These are phyloP conservation scores for Campoletis sonorensis DNA, from an alignment of 1,140 invertebrate genomes.

Conservation along the genomic window DNA sequence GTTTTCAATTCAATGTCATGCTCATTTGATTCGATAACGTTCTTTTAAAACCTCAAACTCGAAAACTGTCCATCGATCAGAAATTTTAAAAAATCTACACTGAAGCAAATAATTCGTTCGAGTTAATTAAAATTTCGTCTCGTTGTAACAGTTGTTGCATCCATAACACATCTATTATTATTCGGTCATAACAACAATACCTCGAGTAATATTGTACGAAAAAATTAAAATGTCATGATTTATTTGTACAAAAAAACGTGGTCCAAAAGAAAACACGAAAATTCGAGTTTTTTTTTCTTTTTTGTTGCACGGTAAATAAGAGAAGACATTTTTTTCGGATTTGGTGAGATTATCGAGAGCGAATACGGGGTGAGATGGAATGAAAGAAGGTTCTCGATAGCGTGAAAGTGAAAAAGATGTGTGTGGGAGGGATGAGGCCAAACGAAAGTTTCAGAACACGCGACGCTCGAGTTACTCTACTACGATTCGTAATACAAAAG, in stretches of 20 bases:
- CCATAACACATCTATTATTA: too few relatives aligned
- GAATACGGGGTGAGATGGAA: neutral
- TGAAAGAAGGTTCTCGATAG: neutral
- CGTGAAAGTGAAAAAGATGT: slow-evolving; percentile 20
- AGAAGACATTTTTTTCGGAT: neutral
- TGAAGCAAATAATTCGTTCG: too few relatives aligned
- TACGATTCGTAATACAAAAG: neutral
- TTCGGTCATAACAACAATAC: too few relatives aligned
- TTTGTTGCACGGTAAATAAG: neutral
- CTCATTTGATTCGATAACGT: too few relatives aligned
- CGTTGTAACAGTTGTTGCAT: too few relatives aligned
- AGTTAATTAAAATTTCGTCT: too few relatives aligned
- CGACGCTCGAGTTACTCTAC: slow-evolving; percentile 20
- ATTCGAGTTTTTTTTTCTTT: neutral
- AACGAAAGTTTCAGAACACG: slow-evolving; percentile 15
- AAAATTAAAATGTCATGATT: neutral
- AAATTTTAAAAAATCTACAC: too few relatives aligned
- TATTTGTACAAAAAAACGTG: neutral
- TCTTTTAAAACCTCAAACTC: too few relatives aligned
- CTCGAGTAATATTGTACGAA: too few relatives aligned
- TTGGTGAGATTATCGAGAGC: neutral
- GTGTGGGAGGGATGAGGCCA: neutral
- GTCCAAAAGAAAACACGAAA: neutral
- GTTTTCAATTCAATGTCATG: too few relatives aligned
- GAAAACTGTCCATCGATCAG: too few relatives aligned